A percentile compares a stretch with the other conserved stretches of the same genome.
Conservation (phyloP, 1,140 invertebrate genomes). For the Oedothorax gibbosus region DNA sequence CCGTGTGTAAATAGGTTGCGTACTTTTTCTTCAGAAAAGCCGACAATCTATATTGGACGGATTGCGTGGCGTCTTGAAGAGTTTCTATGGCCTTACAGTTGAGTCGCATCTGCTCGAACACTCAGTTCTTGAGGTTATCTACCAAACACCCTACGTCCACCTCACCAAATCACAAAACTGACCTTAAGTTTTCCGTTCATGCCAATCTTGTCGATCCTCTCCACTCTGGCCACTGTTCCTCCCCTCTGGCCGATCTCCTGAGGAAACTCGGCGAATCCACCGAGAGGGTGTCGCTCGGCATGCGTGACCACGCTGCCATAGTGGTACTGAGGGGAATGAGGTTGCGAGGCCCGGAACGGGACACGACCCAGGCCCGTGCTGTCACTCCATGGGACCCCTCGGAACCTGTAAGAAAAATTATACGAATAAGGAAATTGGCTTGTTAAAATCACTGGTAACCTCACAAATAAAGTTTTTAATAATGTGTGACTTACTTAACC, state of each 20-base stretch:
- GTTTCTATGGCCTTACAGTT: too few relatives aligned
- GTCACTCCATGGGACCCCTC: conserved; percentile 38
- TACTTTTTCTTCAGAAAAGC: too few relatives aligned
- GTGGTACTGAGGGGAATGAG: conserved; percentile 35
- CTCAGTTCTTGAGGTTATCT: too few relatives aligned
- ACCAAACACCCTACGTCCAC: too few relatives aligned
- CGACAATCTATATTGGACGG: too few relatives aligned
- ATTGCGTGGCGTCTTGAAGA: too few relatives aligned
- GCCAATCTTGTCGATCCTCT: conserved; percentile 54
- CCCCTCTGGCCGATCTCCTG: conserved; percentile 43
- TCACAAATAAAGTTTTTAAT: too few relatives aligned
- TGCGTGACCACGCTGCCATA: conserved; percentile 56
- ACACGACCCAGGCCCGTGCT: conserved; percentile 48
- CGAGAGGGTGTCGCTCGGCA: conserved; percentile 40
- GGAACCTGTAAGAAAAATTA: conserved; percentile 18
- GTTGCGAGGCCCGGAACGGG: conserved; percentile 42
- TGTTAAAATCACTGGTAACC: too few relatives aligned
- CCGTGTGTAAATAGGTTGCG: too few relatives aligned
- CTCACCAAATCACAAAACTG: background rate
- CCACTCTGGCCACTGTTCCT: conserved; percentile 17
- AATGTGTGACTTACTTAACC: too few relatives aligned
- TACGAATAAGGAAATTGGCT: too few relatives aligned
- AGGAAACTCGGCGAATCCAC: conserved; percentile 53
- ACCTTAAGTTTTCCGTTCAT: conserved; percentile 56
- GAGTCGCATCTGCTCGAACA: too few relatives aligned